Evolutionary conservation across 2,113 vertebrate genomes (phyloP).

Genomic region (Gambusia holbrooki): DNA sequence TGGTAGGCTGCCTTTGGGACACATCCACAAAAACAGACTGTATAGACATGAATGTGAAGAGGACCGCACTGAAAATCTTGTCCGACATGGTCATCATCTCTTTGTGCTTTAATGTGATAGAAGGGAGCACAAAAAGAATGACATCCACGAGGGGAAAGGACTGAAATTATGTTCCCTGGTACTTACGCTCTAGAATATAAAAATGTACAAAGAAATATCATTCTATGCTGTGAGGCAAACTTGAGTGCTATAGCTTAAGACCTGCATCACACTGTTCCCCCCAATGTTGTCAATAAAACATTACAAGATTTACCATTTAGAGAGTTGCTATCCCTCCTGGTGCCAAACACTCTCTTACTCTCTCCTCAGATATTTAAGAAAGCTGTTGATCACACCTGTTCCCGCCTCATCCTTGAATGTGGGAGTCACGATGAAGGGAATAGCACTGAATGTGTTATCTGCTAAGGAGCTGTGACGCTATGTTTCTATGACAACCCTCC

Average conservation of each 20-base stretch:
- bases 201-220: neutral
- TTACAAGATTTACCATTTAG: constrained; percentile 45
- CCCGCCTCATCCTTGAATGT: constrained; percentile 58
- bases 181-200: constrained; percentile 15
- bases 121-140: neutral
- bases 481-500: constrained; percentile 79
- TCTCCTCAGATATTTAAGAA: constrained; percentile 61
- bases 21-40: constrained; percentile 43
- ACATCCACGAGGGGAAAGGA: neutral
- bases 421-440: constrained; percentile 66
- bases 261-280: constrained; percentile 30
- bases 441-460: constrained; percentile 72
- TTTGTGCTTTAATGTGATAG: constrained; percentile 32
- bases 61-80: constrained; percentile 48
- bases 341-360: constrained; percentile 42
- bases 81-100: constrained; percentile 39
- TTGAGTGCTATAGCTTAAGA: constrained; percentile 23
- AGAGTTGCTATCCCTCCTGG: constrained; percentile 21
- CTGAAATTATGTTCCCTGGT: constrained; percentile 11
- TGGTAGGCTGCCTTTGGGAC: constrained; percentile 70
- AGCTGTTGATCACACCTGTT: constrained; percentile 75
- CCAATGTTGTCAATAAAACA: constrained; percentile 56
- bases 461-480: constrained; percentile 70
- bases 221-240: constrained; percentile 1
- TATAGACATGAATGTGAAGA: constrained; percentile 28